These are phyloP conservation scores for Leucoraja ocellata DNA, from an alignment of 2,797 vertebrate species.

Conservation along the genomic window DNA sequence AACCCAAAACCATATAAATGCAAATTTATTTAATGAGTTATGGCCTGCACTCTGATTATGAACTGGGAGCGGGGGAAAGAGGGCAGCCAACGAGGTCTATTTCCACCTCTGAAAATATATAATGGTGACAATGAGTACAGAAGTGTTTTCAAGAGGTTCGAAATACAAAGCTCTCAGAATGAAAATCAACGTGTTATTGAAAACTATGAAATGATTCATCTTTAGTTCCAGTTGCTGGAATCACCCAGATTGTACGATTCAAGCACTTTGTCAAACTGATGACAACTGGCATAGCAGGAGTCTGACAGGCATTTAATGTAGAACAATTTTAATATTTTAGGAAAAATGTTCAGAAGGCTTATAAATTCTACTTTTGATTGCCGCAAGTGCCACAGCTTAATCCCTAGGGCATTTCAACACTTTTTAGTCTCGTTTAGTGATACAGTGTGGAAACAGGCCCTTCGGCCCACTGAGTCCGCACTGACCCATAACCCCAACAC, in stretches of 20 bases:
- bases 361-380: neutral
- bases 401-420: slow-evolving; percentile 5
- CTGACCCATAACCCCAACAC: no score
- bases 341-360: neutral
- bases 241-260: neutral
- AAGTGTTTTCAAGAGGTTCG: slow-evolving; percentile 2
- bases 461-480: no score
- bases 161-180: neutral
- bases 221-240: neutral
- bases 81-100: neutral
- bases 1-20: neutral
- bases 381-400: neutral
- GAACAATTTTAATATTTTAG: slow-evolving; percentile 4
- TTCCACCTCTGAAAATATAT: neutral
- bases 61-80: neutral
- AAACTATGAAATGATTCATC: slow-evolving; percentile 6
- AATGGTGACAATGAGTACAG: neutral
- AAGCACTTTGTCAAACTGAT: neutral
- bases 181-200: neutral
- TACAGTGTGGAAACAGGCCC: no score
- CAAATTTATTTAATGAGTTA: neutral
- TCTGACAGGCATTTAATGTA: neutral
- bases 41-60: neutral
- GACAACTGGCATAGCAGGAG: neutral
- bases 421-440: no score